Evolutionary conservation across 2,113 vertebrate genomes (phyloP).

Genomic region (Sphaerodactylus townsendi): DNA sequence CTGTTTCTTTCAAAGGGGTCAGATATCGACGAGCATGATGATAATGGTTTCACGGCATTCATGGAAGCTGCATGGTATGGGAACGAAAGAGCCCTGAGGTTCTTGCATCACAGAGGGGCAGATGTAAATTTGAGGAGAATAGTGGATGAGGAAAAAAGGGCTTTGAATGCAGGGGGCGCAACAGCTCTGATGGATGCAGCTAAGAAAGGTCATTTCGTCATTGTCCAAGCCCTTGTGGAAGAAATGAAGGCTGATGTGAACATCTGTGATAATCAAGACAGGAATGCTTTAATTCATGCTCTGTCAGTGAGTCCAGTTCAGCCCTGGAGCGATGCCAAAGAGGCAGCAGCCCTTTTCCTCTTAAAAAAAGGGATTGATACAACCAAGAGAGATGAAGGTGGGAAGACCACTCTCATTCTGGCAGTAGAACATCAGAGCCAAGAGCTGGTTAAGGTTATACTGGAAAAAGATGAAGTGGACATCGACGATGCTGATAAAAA

Average conservation of each 20-base stretch:
- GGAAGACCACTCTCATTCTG: slow-evolving; percentile 71
- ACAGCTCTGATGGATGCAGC: slow-evolving; percentile 77
- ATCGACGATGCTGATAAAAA: slow-evolving; percentile 56
- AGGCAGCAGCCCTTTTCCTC: slow-evolving; percentile 18
- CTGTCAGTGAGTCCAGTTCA: rapidly evolving
- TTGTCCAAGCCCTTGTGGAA: slow-evolving; percentile 48
- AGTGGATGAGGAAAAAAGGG: slow-evolving; percentile 34
- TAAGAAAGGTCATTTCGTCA: rapidly evolving
- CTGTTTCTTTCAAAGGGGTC: slow-evolving; percentile 54
- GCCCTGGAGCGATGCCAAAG: rapidly evolving
- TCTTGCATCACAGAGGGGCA: slow-evolving; percentile 59
- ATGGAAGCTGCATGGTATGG: slow-evolving; percentile 70
- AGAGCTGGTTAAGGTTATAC: slow-evolving; percentile 57
- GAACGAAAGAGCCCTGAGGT: slow-evolving; percentile 48
- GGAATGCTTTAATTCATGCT: slow-evolving; percentile 65
- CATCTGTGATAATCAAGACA: slow-evolving; percentile 65
- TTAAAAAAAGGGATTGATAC: slow-evolving; percentile 37
- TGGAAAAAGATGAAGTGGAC: slow-evolving; percentile 53
- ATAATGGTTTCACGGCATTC: slow-evolving; percentile 74
- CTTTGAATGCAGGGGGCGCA: slow-evolving; percentile 62
- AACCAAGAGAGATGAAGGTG: slow-evolving; percentile 54
- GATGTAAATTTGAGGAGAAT: slow-evolving; percentile 64
- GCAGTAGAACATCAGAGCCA: slow-evolving; percentile 59
- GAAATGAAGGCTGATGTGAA: slow-evolving; percentile 69
- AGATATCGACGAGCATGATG: slow-evolving; percentile 52